phyloP scores from a whole-genome alignment of 1,140 invertebrate genomes.

The Lethrus apterus region DNA sequence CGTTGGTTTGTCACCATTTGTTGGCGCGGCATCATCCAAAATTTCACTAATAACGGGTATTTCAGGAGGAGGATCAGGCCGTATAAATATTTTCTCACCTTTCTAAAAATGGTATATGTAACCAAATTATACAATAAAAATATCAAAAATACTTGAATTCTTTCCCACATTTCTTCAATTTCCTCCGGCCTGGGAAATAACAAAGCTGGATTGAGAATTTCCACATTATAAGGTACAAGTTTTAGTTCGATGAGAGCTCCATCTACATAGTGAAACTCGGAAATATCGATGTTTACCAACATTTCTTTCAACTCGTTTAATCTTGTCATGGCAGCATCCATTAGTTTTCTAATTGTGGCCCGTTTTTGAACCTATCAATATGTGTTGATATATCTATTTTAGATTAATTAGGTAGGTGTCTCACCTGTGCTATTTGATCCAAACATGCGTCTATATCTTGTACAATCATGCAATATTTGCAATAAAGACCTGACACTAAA shows the following conservation, averaged over 20 bases:
- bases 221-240: slow-evolving; percentile 46
- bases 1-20: slow-evolving; percentile 1
- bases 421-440: slow-evolving; percentile 33
- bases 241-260: slow-evolving; percentile 53
- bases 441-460: slow-evolving; percentile 32
- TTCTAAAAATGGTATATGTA: slow-evolving; percentile 12
- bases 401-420: not conserved
- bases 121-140: not conserved
- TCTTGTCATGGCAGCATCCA: slow-evolving; percentile 31
- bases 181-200: slow-evolving; percentile 25
- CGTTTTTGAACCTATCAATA: slow-evolving; percentile 30
- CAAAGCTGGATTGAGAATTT: slow-evolving; percentile 39
- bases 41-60: not conserved
- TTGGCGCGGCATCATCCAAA: not conserved
- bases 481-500: slow-evolving; percentile 32
- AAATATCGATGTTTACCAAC: slow-evolving; percentile 42
- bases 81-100: slow-evolving; percentile 17
- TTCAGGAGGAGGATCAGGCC: slow-evolving; percentile 7
- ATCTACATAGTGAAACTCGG: slow-evolving; percentile 53
- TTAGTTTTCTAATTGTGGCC: slow-evolving; percentile 29
- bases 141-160: slow-evolving; percentile 24
- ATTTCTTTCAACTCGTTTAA: slow-evolving; percentile 40
- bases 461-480: slow-evolving; percentile 31
- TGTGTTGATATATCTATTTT: not conserved
- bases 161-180: slow-evolving; percentile 31